phyloP scores from a whole-genome alignment of 2,888 invertebrate species.

The Ochropacha duplaris region DNA sequence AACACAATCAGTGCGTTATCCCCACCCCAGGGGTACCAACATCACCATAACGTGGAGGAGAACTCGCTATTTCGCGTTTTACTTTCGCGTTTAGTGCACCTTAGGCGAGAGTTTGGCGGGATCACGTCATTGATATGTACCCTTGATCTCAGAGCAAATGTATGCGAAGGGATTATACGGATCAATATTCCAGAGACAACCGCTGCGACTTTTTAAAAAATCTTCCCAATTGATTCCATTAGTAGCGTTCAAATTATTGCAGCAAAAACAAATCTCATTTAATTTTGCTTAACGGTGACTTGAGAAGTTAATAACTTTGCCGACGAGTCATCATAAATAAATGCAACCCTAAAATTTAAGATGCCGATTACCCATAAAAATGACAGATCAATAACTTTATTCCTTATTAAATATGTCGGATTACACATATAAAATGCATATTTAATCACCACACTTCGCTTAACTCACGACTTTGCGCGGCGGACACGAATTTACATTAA shows the following conservation, averaged over 20 bases:
- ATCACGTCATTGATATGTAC: conserved; percentile 29
- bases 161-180: conserved; percentile 4
- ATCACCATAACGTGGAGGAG: conserved; percentile 14
- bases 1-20: conserved; percentile 3
- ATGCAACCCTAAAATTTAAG: conserved; percentile 2
- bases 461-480: conserved; percentile 9
- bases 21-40: background rate
- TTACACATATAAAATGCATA: conserved; percentile 24
- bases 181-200: background rate
- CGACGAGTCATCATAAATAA: conserved; percentile 1
- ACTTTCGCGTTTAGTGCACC: conserved; percentile 63
- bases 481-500: background rate
- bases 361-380: conserved; percentile 8
- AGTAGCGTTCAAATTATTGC: background rate
- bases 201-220: background rate
- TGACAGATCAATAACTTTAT: conserved; percentile 7
- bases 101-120: conserved; percentile 44
- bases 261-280: background rate
- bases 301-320: background rate
- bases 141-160: conserved; percentile 19
- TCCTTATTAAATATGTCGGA: conserved; percentile 14
- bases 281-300: background rate
- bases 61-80: conserved; percentile 56
- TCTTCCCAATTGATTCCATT: no score
- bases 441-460: conserved; percentile 16